A percentile compares a stretch with the other conserved stretches of the same genome.
phyloP scores from a whole-genome alignment of 2,888 invertebrate genomes.

The Parelbella ahira region DNA sequence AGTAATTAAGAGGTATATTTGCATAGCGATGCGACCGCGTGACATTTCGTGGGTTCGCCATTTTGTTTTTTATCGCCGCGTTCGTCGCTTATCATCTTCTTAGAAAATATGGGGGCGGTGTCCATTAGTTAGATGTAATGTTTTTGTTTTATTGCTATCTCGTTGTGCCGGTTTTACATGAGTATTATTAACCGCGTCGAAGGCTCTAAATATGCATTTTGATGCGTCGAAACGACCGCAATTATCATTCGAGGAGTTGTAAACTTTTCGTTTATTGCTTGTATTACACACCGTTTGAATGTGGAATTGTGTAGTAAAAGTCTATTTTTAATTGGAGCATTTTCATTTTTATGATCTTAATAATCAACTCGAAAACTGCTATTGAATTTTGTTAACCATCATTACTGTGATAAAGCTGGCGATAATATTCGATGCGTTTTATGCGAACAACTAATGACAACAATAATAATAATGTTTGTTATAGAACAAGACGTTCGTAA shows the following conservation, averaged over 20 bases:
- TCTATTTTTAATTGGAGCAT: constrained; percentile 61
- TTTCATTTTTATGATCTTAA: constrained; percentile 56
- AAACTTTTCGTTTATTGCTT: constrained; percentile 61
- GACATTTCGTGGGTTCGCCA: constrained; percentile 56
- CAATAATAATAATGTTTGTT: constrained; percentile 2
- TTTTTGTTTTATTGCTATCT: constrained; percentile 48
- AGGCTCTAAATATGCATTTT: constrained; percentile 44
- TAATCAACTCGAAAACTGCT: constrained; percentile 55
- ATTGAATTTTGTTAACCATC: constrained; percentile 34
- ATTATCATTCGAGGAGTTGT: constrained; percentile 55
- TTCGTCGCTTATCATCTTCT: constrained; percentile 51
- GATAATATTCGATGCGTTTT: constrained; percentile 9
- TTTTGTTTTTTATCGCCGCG: constrained; percentile 55
- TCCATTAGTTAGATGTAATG: constrained; percentile 51
- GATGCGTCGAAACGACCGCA: constrained; percentile 54
- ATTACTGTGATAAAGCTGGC: constrained; percentile 25
- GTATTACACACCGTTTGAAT: constrained; percentile 49
- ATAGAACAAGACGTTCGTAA: neutral
- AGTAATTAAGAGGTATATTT: constrained; percentile 66
- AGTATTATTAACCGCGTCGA: constrained; percentile 39
- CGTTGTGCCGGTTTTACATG: constrained; percentile 44
- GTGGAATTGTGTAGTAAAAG: constrained; percentile 50
- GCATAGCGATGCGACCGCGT: constrained; percentile 60
- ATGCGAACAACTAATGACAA: no score
- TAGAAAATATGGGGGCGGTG: constrained; percentile 43